These are phyloP conservation scores for Otus sunia DNA, from an alignment of 2,113 vertebrate genomes.

Conservation along the genomic window DNA sequence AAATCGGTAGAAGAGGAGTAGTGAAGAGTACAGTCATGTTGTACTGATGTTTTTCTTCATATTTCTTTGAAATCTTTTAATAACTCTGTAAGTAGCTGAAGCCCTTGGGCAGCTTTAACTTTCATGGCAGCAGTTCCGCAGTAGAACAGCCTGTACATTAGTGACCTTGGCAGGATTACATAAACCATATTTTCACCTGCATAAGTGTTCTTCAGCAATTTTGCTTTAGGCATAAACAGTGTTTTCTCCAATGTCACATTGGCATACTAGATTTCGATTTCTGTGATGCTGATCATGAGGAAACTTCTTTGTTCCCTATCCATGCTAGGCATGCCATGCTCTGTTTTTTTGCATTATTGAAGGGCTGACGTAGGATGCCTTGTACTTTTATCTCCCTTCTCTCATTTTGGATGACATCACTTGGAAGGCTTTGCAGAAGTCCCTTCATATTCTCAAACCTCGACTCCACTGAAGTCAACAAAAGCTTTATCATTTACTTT, in stretches of 20 bases:
- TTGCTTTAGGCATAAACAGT: not conserved
- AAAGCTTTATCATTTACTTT: not conserved
- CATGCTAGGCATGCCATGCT: fast-evolving
- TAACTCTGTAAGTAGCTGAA: not conserved
- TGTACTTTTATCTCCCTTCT: not conserved
- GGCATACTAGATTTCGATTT: not conserved
- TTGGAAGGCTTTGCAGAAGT: not conserved
- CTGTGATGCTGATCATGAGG: not conserved
- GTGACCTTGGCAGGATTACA: not conserved
- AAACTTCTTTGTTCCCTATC: not conserved
- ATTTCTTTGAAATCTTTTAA: conserved; percentile 34
- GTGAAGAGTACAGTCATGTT: not conserved
- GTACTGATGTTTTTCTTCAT: not conserved
- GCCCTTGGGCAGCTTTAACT: not conserved
- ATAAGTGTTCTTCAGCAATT: not conserved
- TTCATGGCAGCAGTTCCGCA: not conserved
- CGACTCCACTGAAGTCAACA: not conserved
- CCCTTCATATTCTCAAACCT: not conserved
- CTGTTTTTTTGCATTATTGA: not conserved
- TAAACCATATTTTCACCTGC: conserved; percentile 1
- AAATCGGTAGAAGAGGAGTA: not conserved
- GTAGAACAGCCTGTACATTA: not conserved
- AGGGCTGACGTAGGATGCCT: not conserved
- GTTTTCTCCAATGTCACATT: not conserved
- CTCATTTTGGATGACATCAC: not conserved